These are phyloP conservation scores for Coenonympha glycerion DNA, from an alignment of 2,888 invertebrate species.

Conservation along the genomic window DNA sequence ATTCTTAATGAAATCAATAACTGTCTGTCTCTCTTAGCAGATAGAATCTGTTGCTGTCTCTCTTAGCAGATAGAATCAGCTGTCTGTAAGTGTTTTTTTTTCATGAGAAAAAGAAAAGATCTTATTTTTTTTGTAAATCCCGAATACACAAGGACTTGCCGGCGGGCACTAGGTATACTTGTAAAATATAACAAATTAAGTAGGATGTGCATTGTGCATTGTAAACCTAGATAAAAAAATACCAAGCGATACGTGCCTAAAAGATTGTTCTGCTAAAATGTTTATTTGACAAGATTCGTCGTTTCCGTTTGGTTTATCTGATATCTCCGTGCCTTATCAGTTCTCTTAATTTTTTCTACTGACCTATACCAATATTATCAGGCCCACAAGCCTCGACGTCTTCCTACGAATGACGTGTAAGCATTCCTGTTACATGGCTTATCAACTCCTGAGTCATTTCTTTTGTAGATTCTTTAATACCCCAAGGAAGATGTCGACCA, in stretches of 20 bases:
- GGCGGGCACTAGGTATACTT: too few species aligned
- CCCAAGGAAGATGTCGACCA: constrained; percentile 37
- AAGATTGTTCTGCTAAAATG: constrained; percentile 8
- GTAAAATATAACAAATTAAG: too few species aligned
- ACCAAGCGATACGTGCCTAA: not conserved
- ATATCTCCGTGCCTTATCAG: constrained; percentile 52
- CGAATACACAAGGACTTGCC: too few species aligned
- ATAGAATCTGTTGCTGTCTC: too few species aligned
- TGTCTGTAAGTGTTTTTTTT: too few species aligned
- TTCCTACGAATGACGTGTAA: constrained; percentile 63
- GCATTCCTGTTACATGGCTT: constrained; percentile 48
- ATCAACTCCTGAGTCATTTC: constrained; percentile 38
- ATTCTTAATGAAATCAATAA: too few species aligned
- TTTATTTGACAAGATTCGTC: constrained; percentile 17
- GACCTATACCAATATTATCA: constrained; percentile 65
- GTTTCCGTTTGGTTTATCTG: constrained; percentile 33
- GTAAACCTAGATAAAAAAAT: too few species aligned
- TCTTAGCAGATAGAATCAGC: too few species aligned
- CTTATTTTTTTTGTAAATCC: too few species aligned
- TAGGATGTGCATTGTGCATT: too few species aligned
- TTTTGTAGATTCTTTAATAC: constrained; percentile 14
- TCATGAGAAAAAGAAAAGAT: too few species aligned
- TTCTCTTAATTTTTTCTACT: constrained; percentile 47
- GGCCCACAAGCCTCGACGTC: constrained; percentile 39
- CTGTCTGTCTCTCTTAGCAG: too few species aligned